Percentiles rank a stretch among this genome's conserved stretches.
phyloP scores from a whole-genome alignment of 2,797 vertebrate species.

The Leontopithecus rosalia region DNA sequence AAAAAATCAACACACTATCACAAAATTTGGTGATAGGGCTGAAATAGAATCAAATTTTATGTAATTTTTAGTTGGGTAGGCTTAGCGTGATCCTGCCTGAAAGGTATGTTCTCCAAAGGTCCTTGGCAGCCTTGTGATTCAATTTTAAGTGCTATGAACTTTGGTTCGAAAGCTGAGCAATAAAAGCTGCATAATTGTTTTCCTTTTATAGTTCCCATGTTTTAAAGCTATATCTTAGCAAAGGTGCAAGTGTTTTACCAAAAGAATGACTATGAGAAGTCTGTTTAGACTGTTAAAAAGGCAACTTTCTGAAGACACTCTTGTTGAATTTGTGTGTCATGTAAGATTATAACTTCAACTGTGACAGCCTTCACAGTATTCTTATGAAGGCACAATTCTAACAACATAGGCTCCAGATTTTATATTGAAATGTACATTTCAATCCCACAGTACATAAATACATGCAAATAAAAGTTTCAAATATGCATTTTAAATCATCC shows the following conservation, averaged over 20 bases:
- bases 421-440: neutral
- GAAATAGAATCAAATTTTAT: slow-evolving; percentile 36
- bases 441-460: neutral
- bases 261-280: slow-evolving; percentile 27
- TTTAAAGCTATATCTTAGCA: slow-evolving; percentile 51
- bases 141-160: slow-evolving; percentile 57
- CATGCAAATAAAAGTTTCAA: neutral
- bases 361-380: neutral
- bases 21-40: neutral
- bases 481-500: neutral
- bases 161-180: slow-evolving; percentile 47
- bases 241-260: slow-evolving; percentile 30
- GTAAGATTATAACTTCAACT: neutral
- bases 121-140: neutral
- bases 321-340: neutral
- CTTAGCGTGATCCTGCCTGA: neutral
- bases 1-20: slow-evolving; percentile 41
- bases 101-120: slow-evolving; percentile 35
- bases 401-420: neutral
- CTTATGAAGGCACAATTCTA: neutral
- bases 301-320: slow-evolving; percentile 3
- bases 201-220: slow-evolving; percentile 39
- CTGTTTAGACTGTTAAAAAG: slow-evolving; percentile 4
- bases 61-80: neutral
- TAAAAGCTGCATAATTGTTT: slow-evolving; percentile 46